phyloP scores from a whole-genome alignment of 1,140 invertebrate genomes.

The Zelostemma sp. region DNA sequence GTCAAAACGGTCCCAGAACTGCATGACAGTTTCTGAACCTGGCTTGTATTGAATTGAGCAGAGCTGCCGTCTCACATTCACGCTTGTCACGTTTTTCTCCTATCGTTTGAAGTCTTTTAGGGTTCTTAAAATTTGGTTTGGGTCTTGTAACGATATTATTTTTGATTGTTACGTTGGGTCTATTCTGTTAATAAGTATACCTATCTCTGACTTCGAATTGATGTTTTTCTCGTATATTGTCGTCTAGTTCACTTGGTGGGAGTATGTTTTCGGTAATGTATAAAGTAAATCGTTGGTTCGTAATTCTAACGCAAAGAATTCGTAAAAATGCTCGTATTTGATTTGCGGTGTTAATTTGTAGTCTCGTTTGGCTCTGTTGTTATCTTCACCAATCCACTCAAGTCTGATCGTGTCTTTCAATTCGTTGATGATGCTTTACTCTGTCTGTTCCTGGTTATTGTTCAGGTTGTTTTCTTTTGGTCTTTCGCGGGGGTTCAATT shows the following conservation, averaged over 20 bases:
- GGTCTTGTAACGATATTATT: constrained; percentile 1
- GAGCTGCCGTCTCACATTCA: not conserved
- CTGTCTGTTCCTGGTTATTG: no score
- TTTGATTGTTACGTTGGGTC: not conserved
- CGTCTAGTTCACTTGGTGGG: not conserved
- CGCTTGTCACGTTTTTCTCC: constrained; percentile 4
- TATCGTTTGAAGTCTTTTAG: constrained; percentile 12
- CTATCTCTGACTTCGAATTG: not conserved
- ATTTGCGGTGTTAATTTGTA: not conserved
- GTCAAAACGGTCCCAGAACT: not conserved
- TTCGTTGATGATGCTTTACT: no score
- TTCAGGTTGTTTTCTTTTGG: no score
- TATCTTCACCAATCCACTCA: no score
- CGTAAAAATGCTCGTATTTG: not conserved
- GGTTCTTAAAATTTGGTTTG: not conserved
- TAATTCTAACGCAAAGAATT: not conserved
- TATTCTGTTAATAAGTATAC: not conserved
- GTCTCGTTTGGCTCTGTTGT: not conserved
- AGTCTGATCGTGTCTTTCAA: no score
- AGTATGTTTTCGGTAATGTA: not conserved
- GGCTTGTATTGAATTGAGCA: not conserved
- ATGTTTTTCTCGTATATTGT: not conserved
- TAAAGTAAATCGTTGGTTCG: not conserved
- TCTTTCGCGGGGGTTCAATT: no score
- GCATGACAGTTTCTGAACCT: not conserved